Evolutionary conservation across 2,113 vertebrate species (phyloP).

Genomic region (Entelurus aequoreus): DNA sequence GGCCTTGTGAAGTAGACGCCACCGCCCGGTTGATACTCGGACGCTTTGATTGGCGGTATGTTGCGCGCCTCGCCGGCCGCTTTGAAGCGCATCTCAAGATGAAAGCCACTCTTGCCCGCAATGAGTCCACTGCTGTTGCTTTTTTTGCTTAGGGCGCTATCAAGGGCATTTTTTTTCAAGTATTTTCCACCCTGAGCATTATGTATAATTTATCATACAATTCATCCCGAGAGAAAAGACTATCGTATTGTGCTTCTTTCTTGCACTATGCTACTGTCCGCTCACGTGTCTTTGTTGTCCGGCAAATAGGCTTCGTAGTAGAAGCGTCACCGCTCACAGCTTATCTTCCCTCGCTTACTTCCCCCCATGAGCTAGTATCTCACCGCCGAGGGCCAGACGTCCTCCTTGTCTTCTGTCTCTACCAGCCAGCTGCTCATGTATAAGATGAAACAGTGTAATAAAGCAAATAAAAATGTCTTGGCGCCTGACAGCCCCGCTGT

Average conservation of each 20-base stretch:
- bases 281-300: conserved; percentile 53
- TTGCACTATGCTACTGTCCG: conserved; percentile 34
- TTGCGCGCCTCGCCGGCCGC: conserved; percentile 48
- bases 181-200: conserved; percentile 50
- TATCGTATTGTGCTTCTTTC: conserved; percentile 48
- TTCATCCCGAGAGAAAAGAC: conserved; percentile 36
- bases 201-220: conserved; percentile 69
- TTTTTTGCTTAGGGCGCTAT: conserved; percentile 59
- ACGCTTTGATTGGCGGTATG: conserved; percentile 73
- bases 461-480: conserved; percentile 76
- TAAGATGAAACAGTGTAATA: conserved; percentile 68
- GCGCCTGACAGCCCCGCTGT: conserved; percentile 64
- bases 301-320: conserved; percentile 43
- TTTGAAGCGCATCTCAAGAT: conserved; percentile 66
- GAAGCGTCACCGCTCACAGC: conserved; percentile 25
- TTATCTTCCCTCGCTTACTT: conserved; percentile 13
- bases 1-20: conserved; percentile 57
- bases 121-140: conserved; percentile 58
- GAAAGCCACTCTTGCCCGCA: conserved; percentile 68
- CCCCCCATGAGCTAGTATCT: conserved; percentile 18
- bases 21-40: conserved; percentile 57
- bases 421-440: conserved; percentile 56
- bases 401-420: conserved; percentile 41
- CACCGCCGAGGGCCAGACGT: conserved; percentile 40
- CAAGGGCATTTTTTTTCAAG: conserved; percentile 38